Evolutionary conservation across 2,113 vertebrate genomes (phyloP).

Genomic region (Plectropomus leopardus): DNA sequence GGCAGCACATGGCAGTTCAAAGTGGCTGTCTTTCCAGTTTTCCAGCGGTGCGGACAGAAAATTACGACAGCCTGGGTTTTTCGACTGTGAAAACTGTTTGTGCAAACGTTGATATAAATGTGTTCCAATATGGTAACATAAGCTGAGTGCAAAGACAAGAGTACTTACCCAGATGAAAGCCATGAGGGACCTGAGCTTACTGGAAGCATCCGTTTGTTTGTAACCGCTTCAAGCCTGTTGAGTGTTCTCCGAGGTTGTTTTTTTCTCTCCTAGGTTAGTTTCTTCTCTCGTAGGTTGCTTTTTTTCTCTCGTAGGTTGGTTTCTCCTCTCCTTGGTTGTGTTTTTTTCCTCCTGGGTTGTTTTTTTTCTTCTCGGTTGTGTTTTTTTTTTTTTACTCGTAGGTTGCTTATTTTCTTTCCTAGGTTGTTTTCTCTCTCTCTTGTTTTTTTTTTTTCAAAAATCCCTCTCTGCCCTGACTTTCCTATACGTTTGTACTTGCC

Average conservation of each 20-base stretch:
- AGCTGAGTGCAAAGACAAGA: conserved; percentile 20
- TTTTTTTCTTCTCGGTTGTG: no score
- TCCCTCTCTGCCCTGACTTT: conserved; percentile 27
- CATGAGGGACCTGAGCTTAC: conserved; percentile 5
- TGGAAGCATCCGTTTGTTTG: conserved; percentile 43
- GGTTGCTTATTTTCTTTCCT: no score
- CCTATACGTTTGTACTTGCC: conserved; percentile 43
- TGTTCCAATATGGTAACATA: conserved; percentile 18
- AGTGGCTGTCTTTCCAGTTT: conserved; percentile 8
- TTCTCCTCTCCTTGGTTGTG: background rate
- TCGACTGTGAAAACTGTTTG: background rate
- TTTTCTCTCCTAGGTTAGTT: no score
- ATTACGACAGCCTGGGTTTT: background rate
- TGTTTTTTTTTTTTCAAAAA: background rate
- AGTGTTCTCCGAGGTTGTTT: conserved; percentile 20
- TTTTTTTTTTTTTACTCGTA: conserved; percentile 6
- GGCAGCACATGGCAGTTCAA: conserved; percentile 55
- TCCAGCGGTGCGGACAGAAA: conserved; percentile 13
- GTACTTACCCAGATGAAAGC: conserved; percentile 64
- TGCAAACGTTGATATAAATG: background rate
- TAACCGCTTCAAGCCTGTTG: conserved; percentile 35
- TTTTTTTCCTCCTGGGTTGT: background rate
- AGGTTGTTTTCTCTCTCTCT: background rate
- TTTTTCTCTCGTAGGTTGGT: background rate
- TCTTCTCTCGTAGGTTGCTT: no score